These are phyloP conservation scores for Antedon mediterranea DNA, from an alignment of 53 echinoderm and acorn worm species.

Conservation along the genomic window DNA sequence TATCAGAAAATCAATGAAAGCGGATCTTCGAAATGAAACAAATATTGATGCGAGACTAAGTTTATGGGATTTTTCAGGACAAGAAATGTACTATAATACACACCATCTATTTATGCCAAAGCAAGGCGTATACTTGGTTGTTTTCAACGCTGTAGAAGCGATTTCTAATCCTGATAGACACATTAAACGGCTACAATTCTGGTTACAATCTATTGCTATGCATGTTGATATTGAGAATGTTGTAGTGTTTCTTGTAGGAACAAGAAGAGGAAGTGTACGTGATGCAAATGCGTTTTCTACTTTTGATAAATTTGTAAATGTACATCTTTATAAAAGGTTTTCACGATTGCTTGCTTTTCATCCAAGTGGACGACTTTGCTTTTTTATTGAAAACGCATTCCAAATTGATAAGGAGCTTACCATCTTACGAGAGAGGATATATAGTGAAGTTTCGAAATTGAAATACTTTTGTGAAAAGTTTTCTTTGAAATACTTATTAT, in stretches of 20 bases:
- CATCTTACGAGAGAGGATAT: background rate
- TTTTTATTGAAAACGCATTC: background rate
- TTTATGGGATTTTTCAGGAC: conserved; percentile 5
- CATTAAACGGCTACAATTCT: background rate
- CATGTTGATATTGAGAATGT: background rate
- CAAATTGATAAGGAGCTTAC: background rate
- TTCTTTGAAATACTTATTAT: background rate
- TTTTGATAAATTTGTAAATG: background rate
- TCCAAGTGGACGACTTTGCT: background rate
- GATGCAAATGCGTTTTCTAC: background rate
- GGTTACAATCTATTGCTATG: background rate
- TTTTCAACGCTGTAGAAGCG: background rate
- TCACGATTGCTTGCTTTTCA: background rate
- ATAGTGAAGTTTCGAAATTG: background rate
- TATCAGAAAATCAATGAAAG: background rate
- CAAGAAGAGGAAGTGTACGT: background rate
- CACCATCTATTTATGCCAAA: background rate
- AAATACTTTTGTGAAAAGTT: background rate
- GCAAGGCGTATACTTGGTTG: background rate
- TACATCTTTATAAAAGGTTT: background rate
- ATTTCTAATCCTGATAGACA: background rate
- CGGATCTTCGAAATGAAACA: background rate
- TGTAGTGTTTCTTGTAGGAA: background rate
- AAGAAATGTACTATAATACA: background rate
- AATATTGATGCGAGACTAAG: background rate